Evolutionary conservation across 2,797 vertebrate species (phyloP), one percentile per base, ranked within the genome.

Genomic region (Tadarida brasiliensis): DNA sequence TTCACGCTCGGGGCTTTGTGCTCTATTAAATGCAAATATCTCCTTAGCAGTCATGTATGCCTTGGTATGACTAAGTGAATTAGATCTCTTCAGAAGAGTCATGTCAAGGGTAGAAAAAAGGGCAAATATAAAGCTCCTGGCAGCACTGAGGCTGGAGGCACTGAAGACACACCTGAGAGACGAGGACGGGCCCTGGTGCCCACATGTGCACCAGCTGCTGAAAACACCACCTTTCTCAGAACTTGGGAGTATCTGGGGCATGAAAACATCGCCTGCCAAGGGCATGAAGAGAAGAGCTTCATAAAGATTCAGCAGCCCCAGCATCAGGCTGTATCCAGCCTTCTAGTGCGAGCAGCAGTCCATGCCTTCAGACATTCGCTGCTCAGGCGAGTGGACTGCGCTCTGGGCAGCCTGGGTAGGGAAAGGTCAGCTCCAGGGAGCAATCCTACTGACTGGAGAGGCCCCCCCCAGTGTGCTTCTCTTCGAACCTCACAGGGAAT

Each of bases 1-100:
- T 26, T 56, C 76, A 51, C 19, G 28, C 44, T 33, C 2, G 7
- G 74, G 67, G 14, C 20, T 30, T 26, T 78, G 33, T 3, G 30
- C 39, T 51, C 84, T 83, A 16, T 65, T 67, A 86, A 89, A 59
- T 33, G 81, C 19, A 77, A 61, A 77, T 33, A 68, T 90, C 54
- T 87, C 73, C 63, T 82, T 4, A 87, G 84, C 30, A 39, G 39
- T 61, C 71, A 59, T 2, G 17, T 77, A 49, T 26, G 68, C 22
- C 28, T 49, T 54, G 11, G 9, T 35, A 35, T 70, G 61, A 91
- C 44, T 74, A 81, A 2, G 19, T 1, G 71, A 59, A 54, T 57
- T 68, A 68, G 78, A 14, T 51, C 35, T 85, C 92, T 91, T 87
- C 80, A 87, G 67, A 93, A 81, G 33, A 90, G 17, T 28, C 2